These are phyloP conservation scores for Scaptodrosophila lebanonensis DNA, from an alignment of 1,140 invertebrate species.

Conservation along the genomic window DNA sequence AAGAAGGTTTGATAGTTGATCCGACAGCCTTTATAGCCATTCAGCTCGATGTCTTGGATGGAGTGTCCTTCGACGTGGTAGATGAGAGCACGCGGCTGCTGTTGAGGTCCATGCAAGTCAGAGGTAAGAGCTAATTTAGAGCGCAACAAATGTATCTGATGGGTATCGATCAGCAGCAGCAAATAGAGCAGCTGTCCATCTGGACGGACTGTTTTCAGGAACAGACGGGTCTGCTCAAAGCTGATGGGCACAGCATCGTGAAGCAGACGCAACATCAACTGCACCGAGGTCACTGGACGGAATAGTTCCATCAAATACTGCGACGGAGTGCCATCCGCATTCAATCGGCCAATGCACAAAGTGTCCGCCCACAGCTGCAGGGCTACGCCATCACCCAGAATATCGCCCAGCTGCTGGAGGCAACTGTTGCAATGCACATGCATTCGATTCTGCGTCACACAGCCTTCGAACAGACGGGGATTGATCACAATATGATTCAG, in stretches of 20 bases:
- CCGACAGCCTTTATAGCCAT: constrained; percentile 24
- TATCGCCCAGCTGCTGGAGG: constrained; percentile 20
- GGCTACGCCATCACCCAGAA: constrained; percentile 9
- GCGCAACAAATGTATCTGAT: constrained; percentile 25
- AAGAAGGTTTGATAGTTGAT: constrained; percentile 20
- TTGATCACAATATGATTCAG: constrained; percentile 36
- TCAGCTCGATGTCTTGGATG: neutral
- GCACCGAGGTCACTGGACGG: constrained; percentile 26
- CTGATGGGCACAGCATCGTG: constrained; percentile 17
- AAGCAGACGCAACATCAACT: constrained; percentile 39
- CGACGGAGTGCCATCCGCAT: neutral
- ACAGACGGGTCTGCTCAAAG: constrained; percentile 12
- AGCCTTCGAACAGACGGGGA: neutral
- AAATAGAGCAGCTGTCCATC: constrained; percentile 40
- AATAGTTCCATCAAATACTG: constrained; percentile 16
- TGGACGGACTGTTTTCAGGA: constrained; percentile 34
- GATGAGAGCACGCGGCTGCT: constrained; percentile 10
- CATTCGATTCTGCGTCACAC: neutral
- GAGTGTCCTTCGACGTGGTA: neutral
- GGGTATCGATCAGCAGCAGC: constrained; percentile 17
- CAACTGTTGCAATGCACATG: constrained; percentile 28
- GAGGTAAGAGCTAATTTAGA: constrained; percentile 14
- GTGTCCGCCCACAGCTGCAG: constrained; percentile 29
- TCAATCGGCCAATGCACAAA: constrained; percentile 1
- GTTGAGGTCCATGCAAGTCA: neutral